Conservation (phyloP, 2,888 invertebrate genomes). For the Altica lythri region DNA sequence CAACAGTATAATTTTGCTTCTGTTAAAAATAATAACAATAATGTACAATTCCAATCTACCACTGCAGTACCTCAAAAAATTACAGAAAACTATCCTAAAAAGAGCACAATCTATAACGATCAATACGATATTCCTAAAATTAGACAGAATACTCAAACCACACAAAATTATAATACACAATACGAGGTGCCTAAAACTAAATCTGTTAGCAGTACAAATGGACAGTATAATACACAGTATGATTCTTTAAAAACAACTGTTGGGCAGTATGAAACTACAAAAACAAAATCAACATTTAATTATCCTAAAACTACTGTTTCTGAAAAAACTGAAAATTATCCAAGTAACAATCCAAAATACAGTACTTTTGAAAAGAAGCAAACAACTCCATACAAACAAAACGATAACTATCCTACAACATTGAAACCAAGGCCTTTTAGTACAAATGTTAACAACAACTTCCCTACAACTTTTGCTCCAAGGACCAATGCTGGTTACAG, state of each 20-base stretch:
- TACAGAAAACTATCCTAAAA: conserved; percentile 48
- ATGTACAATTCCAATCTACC: conserved; percentile 36
- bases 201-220: conserved; percentile 14
- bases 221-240: conserved; percentile 27
- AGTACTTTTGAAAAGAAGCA: conserved; percentile 46
- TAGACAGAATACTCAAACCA: conserved; percentile 35
- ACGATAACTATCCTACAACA: conserved; percentile 49
- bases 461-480: conserved; percentile 52
- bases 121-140: conserved; percentile 41
- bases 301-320: conserved; percentile 40
- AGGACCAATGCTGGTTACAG: conserved; percentile 50
- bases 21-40: conserved; percentile 34
- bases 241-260: conserved; percentile 39
- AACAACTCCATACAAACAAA: conserved; percentile 44
- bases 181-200: conserved; percentile 41
- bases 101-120: conserved; percentile 29
- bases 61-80: conserved; percentile 39
- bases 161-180: conserved; percentile 37
- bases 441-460: conserved; percentile 40
- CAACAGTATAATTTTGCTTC: conserved; percentile 43
- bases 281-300: conserved; percentile 37
- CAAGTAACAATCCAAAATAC: conserved; percentile 43
- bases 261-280: conserved; percentile 40
- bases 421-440: conserved; percentile 49
- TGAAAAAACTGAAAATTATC: conserved; percentile 41